phyloP scores from a whole-genome alignment of 2,888 invertebrate species.

The Meta bourneti region DNA sequence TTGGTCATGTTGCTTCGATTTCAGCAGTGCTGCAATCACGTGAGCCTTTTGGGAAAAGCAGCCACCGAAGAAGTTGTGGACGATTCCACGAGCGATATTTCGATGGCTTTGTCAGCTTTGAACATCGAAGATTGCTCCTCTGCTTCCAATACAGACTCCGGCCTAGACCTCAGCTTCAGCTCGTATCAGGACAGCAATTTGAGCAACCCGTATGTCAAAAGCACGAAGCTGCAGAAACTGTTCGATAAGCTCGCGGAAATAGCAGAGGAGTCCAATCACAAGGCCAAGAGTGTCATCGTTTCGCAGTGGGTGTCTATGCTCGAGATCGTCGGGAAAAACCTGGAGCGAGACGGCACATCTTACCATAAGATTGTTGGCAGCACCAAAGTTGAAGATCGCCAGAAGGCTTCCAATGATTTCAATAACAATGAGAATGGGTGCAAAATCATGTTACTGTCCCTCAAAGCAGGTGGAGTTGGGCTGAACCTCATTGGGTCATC shows the following conservation, averaged over 20 bases:
- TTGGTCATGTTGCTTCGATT: slow-evolving; percentile 87
- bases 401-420: slow-evolving; percentile 86
- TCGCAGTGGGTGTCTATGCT: slow-evolving; percentile 96
- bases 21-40: slow-evolving; percentile 94
- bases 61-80: neutral
- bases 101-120: slow-evolving; percentile 29
- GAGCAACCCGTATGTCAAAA: slow-evolving; percentile 2
- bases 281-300: slow-evolving; percentile 85
- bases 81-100: slow-evolving; percentile 28
- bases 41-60: slow-evolving; percentile 84
- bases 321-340: slow-evolving; percentile 86
- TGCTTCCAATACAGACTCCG: neutral
- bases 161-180: slow-evolving; percentile 34
- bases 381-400: slow-evolving; percentile 87
- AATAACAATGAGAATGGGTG: slow-evolving; percentile 85
- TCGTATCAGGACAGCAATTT: neutral
- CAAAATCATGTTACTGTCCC: slow-evolving; percentile 88
- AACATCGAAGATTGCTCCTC: neutral
- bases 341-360: slow-evolving; percentile 83
- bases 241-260: slow-evolving; percentile 36
- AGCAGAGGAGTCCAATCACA: slow-evolving; percentile 15
- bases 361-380: slow-evolving; percentile 88
- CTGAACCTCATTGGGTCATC: slow-evolving; percentile 95
- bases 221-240: slow-evolving; percentile 51
- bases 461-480: slow-evolving; percentile 96